Conservation (phyloP, 2,888 invertebrate genomes). For the Leptothorax acervorum region DNA sequence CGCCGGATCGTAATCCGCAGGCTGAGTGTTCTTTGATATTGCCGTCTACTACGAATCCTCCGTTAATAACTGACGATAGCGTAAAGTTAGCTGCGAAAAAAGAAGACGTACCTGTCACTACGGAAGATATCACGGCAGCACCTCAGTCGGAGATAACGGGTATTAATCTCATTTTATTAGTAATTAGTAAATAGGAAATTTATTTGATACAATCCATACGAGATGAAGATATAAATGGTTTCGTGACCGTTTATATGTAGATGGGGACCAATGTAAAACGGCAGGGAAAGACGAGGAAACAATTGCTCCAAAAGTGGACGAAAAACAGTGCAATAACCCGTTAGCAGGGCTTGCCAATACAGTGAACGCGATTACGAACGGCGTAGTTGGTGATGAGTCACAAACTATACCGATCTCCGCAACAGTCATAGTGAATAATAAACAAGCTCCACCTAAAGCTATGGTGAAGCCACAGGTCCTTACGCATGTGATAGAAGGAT, state of each 20-base stretch:
- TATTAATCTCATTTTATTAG: constrained; percentile 42
- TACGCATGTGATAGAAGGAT: constrained; percentile 98
- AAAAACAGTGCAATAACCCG: constrained; percentile 84
- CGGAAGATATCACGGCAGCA: constrained; percentile 68
- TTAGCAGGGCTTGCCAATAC: constrained; percentile 83
- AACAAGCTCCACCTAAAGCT: constrained; percentile 91
- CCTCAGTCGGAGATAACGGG: constrained; percentile 67
- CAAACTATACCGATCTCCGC: constrained; percentile 67
- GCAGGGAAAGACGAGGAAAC: constrained; percentile 79
- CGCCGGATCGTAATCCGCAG: constrained; percentile 76
- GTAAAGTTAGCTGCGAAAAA: constrained; percentile 73
- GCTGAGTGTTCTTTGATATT: constrained; percentile 79
- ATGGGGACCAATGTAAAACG: constrained; percentile 75
- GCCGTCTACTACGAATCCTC: constrained; percentile 72
- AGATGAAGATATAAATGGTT: constrained; percentile 6
- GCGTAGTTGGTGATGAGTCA: constrained; percentile 78
- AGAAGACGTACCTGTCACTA: constrained; percentile 70
- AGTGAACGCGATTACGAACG: constrained; percentile 83
- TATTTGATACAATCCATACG: background rate
- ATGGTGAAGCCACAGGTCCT: constrained; percentile 98
- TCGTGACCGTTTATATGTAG: constrained; percentile 59
- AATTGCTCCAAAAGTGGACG: constrained; percentile 78
- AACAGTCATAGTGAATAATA: constrained; percentile 78
- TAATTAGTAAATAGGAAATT: constrained; percentile 32
- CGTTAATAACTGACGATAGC: constrained; percentile 72